Conservation (phyloP, 2,888 invertebrate genomes). For the Acanthosepion pharaonis region DNA sequence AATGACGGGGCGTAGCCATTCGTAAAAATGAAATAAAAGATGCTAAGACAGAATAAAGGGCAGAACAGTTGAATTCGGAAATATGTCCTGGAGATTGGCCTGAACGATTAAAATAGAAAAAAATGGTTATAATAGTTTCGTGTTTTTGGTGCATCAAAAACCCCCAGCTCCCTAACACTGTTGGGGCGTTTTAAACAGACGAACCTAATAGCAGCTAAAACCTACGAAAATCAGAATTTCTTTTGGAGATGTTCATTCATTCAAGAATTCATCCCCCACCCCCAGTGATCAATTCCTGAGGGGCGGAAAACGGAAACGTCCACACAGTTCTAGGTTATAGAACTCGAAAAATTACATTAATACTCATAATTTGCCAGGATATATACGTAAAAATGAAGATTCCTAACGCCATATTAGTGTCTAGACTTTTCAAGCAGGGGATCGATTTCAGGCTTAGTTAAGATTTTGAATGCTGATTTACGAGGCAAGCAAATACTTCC, state of each 20-base stretch:
- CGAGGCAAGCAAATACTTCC: too few species aligned
- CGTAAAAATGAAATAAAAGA: not conserved
- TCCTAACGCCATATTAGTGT: too few species aligned
- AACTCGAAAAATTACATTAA: not conserved
- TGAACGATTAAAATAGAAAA: not conserved
- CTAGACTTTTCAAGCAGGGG: too few species aligned
- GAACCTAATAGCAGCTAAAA: not conserved
- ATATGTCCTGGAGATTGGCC: slow-evolving; percentile 33
- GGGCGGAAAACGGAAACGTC: not conserved
- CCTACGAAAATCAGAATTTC: not conserved
- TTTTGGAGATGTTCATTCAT: not conserved
- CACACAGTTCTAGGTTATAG: not conserved
- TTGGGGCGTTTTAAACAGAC: not conserved
- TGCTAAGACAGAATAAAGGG: not conserved
- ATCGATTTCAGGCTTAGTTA: too few species aligned
- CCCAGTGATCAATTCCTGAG: not conserved
- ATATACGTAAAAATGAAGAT: too few species aligned
- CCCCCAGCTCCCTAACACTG: not conserved
- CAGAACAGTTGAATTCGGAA: not conserved
- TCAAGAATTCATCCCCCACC: not conserved
- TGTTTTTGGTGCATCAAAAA: not conserved
- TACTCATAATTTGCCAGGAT: not conserved
- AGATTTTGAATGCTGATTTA: too few species aligned
- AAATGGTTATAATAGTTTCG: not conserved
- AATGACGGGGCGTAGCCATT: slow-evolving; percentile 33